These are phyloP conservation scores for Ornithorhynchus anatinus DNA, from an alignment of 2,113 vertebrate species.

Conservation along the genomic window DNA sequence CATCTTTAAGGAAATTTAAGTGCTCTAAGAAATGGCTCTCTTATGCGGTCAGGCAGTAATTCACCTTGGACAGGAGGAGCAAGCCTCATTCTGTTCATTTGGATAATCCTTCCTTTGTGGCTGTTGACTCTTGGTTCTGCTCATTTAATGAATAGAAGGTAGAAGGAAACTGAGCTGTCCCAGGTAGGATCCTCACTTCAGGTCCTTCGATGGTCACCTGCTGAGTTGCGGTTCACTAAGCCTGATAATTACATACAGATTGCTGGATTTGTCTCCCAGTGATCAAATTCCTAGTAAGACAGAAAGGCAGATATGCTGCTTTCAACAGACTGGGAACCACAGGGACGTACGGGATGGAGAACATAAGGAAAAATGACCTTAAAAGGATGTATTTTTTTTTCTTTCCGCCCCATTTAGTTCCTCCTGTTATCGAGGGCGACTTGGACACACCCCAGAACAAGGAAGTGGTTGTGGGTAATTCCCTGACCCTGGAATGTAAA, in stretches of 20 bases:
- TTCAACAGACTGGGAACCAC: not conserved
- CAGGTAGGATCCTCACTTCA: too few species aligned
- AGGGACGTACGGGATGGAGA: not conserved
- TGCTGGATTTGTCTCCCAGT: too few species aligned
- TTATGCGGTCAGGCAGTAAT: not conserved
- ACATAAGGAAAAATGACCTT: not conserved
- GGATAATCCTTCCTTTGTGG: too few species aligned
- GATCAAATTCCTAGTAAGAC: too few species aligned
- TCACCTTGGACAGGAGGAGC: not conserved
- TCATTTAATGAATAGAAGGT: too few species aligned
- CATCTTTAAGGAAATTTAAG: not conserved
- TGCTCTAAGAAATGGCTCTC: not conserved
- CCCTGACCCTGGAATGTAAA: conserved; percentile 84
- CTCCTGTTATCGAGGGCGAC: conserved; percentile 83
- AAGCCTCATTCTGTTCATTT: too few species aligned
- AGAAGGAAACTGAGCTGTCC: too few species aligned
- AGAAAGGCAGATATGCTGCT: conserved; percentile 1
- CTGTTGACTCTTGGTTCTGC: too few species aligned
- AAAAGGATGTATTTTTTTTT: conserved; percentile 10
- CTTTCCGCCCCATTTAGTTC: conserved; percentile 74
- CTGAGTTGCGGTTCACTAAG: too few species aligned
- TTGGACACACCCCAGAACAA: conserved; percentile 68
- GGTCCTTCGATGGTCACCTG: too few species aligned
- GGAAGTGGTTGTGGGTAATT: conserved; percentile 80
- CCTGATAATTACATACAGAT: too few species aligned